phyloP scores from a whole-genome alignment of 1,140 invertebrate genomes.

The Bilobella aurantiaca region DNA sequence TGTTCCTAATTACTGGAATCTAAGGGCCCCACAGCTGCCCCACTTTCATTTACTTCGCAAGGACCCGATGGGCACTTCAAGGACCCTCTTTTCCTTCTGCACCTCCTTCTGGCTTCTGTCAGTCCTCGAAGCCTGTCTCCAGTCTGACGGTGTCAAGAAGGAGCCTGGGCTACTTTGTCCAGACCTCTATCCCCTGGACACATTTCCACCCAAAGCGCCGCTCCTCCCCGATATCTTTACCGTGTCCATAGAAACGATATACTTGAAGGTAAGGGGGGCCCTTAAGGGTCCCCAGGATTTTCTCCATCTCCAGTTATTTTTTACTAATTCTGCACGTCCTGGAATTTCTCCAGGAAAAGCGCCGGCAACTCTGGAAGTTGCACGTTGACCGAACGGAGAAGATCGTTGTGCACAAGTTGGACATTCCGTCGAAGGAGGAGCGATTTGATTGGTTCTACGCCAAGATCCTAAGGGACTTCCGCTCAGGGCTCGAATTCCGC shows the following conservation, averaged over 20 bases:
- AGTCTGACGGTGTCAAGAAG: slow-evolving; percentile 12
- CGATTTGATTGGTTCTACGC: slow-evolving; percentile 33
- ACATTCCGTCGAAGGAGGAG: slow-evolving; percentile 28
- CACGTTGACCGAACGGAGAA: slow-evolving; percentile 33
- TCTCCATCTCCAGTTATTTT: not conserved
- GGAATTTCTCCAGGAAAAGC: slow-evolving; percentile 25
- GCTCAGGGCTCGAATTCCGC: slow-evolving; percentile 34
- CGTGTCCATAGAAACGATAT: slow-evolving; percentile 31
- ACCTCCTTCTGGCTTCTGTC: not conserved
- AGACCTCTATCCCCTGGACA: slow-evolving; percentile 30
- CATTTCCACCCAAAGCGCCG: slow-evolving; percentile 32
- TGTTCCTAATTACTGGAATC: too few relatives aligned
- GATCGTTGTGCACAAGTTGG: slow-evolving; percentile 33
- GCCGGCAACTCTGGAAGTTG: slow-evolving; percentile 33
- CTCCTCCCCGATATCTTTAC: slow-evolving; percentile 34
- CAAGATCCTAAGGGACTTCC: slow-evolving; percentile 34
- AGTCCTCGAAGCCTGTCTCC: not conserved
- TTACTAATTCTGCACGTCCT: not conserved
- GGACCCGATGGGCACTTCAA: too few relatives aligned
- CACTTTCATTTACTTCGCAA: too few relatives aligned
- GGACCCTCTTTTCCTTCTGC: too few relatives aligned
- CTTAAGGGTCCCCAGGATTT: not conserved
- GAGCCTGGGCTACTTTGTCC: slow-evolving; percentile 33
- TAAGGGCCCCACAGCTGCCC: too few relatives aligned
- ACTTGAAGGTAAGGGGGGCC: slow-evolving; percentile 26